These are phyloP conservation scores for Cryptocheilus praepositus DNA, from an alignment of 2,888 invertebrate species.

Conservation along the genomic window DNA sequence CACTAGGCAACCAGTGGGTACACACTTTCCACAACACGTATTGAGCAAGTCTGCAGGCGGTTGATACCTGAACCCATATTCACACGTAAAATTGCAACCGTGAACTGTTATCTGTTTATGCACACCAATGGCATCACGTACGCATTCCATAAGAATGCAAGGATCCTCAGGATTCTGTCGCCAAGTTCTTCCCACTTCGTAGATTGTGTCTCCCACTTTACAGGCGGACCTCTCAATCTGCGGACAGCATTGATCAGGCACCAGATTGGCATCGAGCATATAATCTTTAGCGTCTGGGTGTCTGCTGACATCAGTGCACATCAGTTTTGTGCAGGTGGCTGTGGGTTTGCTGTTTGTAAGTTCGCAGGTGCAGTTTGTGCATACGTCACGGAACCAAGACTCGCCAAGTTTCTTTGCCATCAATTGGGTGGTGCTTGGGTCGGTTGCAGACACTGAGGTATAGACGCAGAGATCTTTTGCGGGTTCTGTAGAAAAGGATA, in stretches of 20 bases:
- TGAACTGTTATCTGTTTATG: constrained; percentile 49
- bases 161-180: constrained; percentile 54
- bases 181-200: constrained; percentile 63
- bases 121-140: constrained; percentile 46
- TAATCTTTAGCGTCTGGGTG: constrained; percentile 77
- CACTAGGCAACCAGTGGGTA: constrained; percentile 79
- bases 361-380: constrained; percentile 80
- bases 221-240: constrained; percentile 79
- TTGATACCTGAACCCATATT: constrained; percentile 80
- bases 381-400: constrained; percentile 84
- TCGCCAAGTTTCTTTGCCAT: constrained; percentile 72
- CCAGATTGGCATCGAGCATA: constrained; percentile 76
- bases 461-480: constrained; percentile 82
- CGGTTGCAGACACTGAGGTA: constrained; percentile 62
- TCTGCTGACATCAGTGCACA: constrained; percentile 76
- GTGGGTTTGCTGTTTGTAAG: constrained; percentile 66
- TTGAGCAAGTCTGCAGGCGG: constrained; percentile 69
- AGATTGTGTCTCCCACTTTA: constrained; percentile 69
- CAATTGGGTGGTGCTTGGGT: constrained; percentile 12
- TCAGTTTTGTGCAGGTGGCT: constrained; percentile 76
- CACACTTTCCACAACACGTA: constrained; percentile 82
- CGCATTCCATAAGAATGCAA: constrained; percentile 62
- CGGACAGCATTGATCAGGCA: constrained; percentile 82
- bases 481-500: constrained; percentile 68
- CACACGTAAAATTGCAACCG: constrained; percentile 61